Evolutionary conservation across 2,797 vertebrate genomes (phyloP), one percentile per base, ranked within the genome.

Genomic region (Dipus sagitta): DNA sequence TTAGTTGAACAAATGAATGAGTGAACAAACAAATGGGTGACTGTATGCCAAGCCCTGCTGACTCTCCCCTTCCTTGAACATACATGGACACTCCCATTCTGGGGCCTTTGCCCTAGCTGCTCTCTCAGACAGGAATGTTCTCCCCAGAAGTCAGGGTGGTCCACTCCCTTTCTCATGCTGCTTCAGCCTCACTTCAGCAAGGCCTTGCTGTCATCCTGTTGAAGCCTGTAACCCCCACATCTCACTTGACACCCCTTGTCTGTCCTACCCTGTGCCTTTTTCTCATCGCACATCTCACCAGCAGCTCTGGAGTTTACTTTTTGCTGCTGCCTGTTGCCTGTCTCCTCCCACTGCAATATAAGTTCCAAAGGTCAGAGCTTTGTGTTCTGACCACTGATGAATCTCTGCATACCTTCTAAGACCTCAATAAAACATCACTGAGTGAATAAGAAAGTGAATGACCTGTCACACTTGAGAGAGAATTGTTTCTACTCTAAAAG

Each of bases 311-410:
- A 30, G 9, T 83, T 86, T 87, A 64, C 20, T 54, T 67, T 47
- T 77, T 52, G 62, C 81, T 26, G 1, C 54, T 58, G 60, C 88
- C 42, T 32, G 2, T 54, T 58, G 60, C 88, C 42, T 32, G 2
- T 71, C 78, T 86, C 84, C 68, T 88, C 38, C 85, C 24, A 58
- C n/a, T 62, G 70, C n/a, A 76, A 75, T 42, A 2, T 58, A 52
- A 65, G 28, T 93, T 88, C 83, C 91, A 92, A 92, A 95, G 81
- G 77, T 52, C 91, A 89, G 74, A 24, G 62, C 38, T 70, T 38
- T 88, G 32, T 54, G 12, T 42, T 84, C 83, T 83, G 17, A 65
- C 87, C 18, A 10, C 12, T 65, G 3, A 3, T 10, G 4, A 34
- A 58, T 67, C 28, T 58, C 24, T 88, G 38, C 52, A 88, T 54